These are phyloP conservation scores for Mesochorus sp. DNA, from an alignment of 2,888 invertebrate genomes.

Conservation along the genomic window DNA sequence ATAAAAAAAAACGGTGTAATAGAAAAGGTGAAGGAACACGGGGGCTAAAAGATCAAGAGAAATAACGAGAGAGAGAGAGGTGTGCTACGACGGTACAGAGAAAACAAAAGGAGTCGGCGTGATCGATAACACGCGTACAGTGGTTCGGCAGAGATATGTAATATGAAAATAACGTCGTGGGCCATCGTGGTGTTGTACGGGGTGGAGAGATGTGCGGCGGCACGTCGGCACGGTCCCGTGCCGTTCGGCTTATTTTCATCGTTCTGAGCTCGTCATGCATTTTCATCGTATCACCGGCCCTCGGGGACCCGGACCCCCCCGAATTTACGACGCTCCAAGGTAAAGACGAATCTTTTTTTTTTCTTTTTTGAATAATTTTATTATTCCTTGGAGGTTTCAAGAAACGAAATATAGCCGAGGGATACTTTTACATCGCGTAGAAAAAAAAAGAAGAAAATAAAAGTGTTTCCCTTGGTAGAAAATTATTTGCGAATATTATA, in stretches of 20 bases:
- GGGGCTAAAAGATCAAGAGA: not conserved
- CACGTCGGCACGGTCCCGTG: conserved; percentile 64
- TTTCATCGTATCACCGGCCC: conserved; percentile 69
- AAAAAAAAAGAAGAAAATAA: too few species aligned
- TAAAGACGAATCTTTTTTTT: conserved; percentile 54
- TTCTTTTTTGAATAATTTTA: not conserved
- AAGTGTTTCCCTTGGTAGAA: too few species aligned
- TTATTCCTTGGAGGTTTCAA: not conserved
- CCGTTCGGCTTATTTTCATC: conserved; percentile 69
- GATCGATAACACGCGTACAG: conserved; percentile 61
- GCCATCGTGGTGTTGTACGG: conserved; percentile 64
- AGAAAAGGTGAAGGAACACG: not conserved
- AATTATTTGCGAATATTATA: too few species aligned
- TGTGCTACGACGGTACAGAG: conserved; percentile 3
- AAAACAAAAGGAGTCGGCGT: conserved; percentile 43
- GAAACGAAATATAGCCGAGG: too few species aligned
- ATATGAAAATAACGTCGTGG: conserved; percentile 67
- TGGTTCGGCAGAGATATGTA: conserved; percentile 64
- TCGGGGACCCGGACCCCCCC: conserved; percentile 75
- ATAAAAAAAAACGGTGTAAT: not conserved
- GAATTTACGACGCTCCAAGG: conserved; percentile 74
- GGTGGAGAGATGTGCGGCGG: conserved; percentile 64
- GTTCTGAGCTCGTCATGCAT: conserved; percentile 70
- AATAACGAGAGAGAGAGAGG: conserved; percentile 20
- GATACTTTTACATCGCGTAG: too few species aligned